Base-by-base conservation (phyloP, 2,888 invertebrate genomes). In the Aproaerema taeniolella region DNA sequence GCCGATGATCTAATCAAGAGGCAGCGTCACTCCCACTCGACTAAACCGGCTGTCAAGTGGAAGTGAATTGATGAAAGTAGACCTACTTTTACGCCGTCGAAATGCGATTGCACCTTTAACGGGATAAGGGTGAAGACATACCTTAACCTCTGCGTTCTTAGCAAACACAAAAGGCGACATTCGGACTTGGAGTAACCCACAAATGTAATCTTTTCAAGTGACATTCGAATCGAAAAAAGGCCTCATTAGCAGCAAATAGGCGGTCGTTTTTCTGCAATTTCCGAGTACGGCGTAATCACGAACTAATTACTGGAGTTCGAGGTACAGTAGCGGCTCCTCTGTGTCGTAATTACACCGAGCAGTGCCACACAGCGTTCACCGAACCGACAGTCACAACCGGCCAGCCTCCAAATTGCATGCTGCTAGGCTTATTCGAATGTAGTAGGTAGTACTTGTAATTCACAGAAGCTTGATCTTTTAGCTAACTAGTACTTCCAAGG, bases 221-320 rank as follows among this genome's bases (percentile, higher is more conserved):
- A 28, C 10, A 36, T 36, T 28, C 16, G 25, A 24, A 10, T 20
- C 20, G 20, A 4, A 20, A 20, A 8, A 20, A 20, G 5, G 8
- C 20, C 43, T 50, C 41, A 46, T 46, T 47, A 43, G n/a, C 36
- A 39, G 34, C 43, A 46, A 47, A 45, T 54, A 43, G 52, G 52
- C 55, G 52, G 47, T 42, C 46, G 33, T 45, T 49, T 47, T 40
- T 17, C 12, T 12, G 16, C 2, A 50, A 52, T 50, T 76, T 78
- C 78, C 52, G 40, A 59, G 78, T 74, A 76, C 37, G 41, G 41
- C 44, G 59, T 68, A 69, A 74, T 72, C 67, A 59, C 57, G 60
- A 62, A 55, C 61, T 75, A 77, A 79, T 79, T 76, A 60, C 57
- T 26, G 37, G 50, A 45, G 56, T 77, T 77, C 77, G 70, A 55